These are phyloP conservation scores for Prochilodus magdalenae DNA, from an alignment of 2,113 vertebrate species.

Conservation along the genomic window DNA sequence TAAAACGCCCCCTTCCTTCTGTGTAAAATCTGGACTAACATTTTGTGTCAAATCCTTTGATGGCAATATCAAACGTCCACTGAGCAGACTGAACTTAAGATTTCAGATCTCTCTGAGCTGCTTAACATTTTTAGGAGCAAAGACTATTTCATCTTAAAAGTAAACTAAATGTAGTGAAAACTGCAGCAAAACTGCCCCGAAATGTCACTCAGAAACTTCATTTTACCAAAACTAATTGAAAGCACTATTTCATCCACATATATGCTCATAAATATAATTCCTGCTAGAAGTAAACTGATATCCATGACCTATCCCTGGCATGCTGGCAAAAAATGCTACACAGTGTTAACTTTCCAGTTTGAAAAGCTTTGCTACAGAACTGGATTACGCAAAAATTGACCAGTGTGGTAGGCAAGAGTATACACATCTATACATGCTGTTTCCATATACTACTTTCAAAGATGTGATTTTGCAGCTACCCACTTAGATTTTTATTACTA, in stretches of 20 bases:
- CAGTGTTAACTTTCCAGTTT: too few species aligned
- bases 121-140: conserved; percentile 2
- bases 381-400: too few species aligned
- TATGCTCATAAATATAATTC: not conserved
- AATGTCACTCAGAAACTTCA: not conserved
- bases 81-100: conserved; percentile 17
- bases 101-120: conserved; percentile 30
- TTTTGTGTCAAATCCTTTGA: conserved; percentile 51
- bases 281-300: too few species aligned
- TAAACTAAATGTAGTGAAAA: conserved; percentile 6
- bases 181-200: not conserved
- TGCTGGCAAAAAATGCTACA: too few species aligned
- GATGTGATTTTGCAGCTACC: too few species aligned
- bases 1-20: conserved; percentile 46
- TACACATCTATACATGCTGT: too few species aligned
- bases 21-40: conserved; percentile 45
- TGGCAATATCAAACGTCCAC: conserved; percentile 49
- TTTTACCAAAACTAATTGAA: not conserved
- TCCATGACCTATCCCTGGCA: too few species aligned
- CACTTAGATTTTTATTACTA: too few species aligned
- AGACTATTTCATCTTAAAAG: conserved; percentile 27
- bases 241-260: not conserved
- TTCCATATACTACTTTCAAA: too few species aligned
- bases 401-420: too few species aligned
- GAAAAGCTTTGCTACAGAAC: too few species aligned